Conservation (phyloP, 2,888 invertebrate species). For the Drosophila anceps region DNA sequence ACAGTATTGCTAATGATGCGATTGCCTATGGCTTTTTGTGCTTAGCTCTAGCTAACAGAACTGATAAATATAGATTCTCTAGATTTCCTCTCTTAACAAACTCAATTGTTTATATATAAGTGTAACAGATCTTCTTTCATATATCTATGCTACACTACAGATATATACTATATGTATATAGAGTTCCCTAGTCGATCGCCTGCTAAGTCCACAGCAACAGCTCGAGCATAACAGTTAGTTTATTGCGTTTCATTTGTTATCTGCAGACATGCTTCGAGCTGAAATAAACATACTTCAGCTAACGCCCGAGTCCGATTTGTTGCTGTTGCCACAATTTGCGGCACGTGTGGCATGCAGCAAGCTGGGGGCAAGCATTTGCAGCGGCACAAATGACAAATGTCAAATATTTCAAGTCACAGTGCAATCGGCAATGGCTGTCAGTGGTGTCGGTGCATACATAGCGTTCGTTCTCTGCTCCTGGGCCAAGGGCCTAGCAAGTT, state of each 20-base stretch:
- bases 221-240: constrained; percentile 2
- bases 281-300: constrained; percentile 1
- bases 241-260: constrained; percentile 6
- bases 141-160: not conserved
- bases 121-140: not conserved
- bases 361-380: not conserved
- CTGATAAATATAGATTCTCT: too few species aligned
- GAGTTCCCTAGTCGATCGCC: not conserved
- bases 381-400: constrained; percentile 4
- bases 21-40: not conserved
- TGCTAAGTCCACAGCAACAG: not conserved
- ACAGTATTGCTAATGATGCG: not conserved
- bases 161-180: not conserved
- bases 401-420: not conserved
- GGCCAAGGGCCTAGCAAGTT: constrained; percentile 29
- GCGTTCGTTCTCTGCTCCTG: constrained; percentile 23
- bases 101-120: not conserved
- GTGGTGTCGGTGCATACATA: constrained; percentile 15
- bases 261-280: not conserved
- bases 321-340: not conserved
- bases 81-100: too few species aligned
- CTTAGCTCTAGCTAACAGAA: too few species aligned
- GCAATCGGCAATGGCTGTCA: not conserved
- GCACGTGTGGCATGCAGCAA: constrained; percentile 7
- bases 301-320: constrained; percentile 2